A percentile compares a stretch with the other conserved stretches of the same genome.
Evolutionary conservation across 2,113 vertebrate genomes (phyloP).

Genomic region (Melanocharis versteri): DNA sequence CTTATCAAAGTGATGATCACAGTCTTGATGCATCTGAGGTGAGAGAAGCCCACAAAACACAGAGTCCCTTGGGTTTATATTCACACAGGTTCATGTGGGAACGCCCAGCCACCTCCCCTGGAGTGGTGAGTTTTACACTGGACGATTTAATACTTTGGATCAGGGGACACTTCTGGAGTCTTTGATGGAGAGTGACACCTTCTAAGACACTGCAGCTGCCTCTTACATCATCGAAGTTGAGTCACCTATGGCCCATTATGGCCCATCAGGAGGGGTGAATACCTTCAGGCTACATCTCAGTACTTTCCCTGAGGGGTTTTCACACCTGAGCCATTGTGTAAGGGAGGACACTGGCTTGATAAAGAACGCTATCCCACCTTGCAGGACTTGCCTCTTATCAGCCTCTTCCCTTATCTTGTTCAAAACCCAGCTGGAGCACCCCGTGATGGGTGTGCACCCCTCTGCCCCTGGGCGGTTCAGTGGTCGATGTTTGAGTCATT

Average conservation of each 20-base stretch:
- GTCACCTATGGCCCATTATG: background rate
- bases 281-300: background rate
- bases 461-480: background rate
- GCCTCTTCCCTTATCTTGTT: background rate
- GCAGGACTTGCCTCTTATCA: background rate
- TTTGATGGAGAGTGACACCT: background rate
- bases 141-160: background rate
- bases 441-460: background rate
- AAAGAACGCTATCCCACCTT: background rate
- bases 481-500: background rate
- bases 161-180: background rate
- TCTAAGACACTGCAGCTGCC: background rate
- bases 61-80: background rate
- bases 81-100: rapidly evolving
- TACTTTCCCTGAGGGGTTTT: background rate
- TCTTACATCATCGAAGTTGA: background rate
- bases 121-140: background rate
- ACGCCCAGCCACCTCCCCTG: background rate
- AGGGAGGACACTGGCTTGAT: background rate
- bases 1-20: background rate
- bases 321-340: background rate
- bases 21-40: background rate
- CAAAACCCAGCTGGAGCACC: background rate
- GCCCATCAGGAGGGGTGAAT: background rate
- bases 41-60: background rate